These are phyloP conservation scores for Pterophyllum scalare DNA, from an alignment of 2,113 vertebrate species.

Conservation along the genomic window DNA sequence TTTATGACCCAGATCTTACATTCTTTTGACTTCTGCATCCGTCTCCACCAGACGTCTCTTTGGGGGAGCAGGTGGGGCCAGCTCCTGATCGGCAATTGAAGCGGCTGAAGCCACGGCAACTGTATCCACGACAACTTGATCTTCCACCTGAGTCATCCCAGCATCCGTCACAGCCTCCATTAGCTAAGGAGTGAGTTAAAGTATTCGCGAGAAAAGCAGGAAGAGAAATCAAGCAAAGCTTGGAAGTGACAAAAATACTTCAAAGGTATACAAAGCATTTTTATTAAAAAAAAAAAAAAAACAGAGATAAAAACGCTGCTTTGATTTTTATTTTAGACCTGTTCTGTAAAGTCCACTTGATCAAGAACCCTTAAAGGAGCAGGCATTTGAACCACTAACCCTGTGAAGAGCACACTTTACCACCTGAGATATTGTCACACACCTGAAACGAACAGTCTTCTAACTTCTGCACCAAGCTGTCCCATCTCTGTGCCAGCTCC, in stretches of 20 bases:
- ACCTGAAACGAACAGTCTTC: conserved; percentile 97
- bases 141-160: conserved; percentile 83
- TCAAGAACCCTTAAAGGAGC: too few species aligned
- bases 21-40: conserved; percentile 85
- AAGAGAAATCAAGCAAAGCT: not conserved
- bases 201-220: not conserved
- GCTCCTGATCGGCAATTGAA: conserved; percentile 77
- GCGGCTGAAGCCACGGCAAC: conserved; percentile 62
- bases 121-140: conserved; percentile 78
- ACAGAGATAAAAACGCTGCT: not conserved
- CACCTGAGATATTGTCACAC: conserved; percentile 13
- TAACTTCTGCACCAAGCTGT: conserved; percentile 93
- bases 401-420: not conserved
- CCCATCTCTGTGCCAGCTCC: conserved; percentile 92
- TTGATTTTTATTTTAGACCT: not conserved
- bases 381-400: not conserved
- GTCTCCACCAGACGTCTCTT: conserved; percentile 90
- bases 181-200: conserved; percentile 79
- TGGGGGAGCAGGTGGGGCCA: conserved; percentile 85
- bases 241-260: not conserved
- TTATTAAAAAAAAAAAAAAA: not conserved
- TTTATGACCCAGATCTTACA: conserved; percentile 77
- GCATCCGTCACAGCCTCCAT: conserved; percentile 86
- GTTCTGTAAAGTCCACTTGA: too few species aligned
- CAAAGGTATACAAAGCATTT: not conserved